Conservation (phyloP, 1,140 invertebrate genomes). For the Medauroidea extradentata region DNA sequence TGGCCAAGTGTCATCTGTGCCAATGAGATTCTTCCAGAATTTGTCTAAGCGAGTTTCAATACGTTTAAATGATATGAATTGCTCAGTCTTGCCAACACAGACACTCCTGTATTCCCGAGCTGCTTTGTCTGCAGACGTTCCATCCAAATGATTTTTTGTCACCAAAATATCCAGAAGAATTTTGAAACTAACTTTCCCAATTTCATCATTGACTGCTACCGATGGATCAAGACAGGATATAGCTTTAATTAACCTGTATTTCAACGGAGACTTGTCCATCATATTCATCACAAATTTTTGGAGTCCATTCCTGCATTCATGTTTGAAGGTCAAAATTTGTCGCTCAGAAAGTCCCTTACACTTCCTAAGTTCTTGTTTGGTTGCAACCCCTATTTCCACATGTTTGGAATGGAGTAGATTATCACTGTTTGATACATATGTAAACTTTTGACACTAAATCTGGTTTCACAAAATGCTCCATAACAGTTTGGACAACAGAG, state of each 20-base stretch:
- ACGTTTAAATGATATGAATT: conserved; percentile 6
- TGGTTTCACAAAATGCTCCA: background rate
- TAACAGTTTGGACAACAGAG: background rate
- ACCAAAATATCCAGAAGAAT: no score
- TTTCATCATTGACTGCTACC: no score
- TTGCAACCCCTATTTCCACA: conserved; percentile 10
- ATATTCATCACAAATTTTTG: conserved; percentile 3
- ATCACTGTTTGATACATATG: background rate
- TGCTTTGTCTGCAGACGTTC: no score
- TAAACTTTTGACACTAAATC: no score
- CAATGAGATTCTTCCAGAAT: conserved; percentile 4
- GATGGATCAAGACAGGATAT: conserved; percentile 12
- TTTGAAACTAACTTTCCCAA: no score
- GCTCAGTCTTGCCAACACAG: background rate
- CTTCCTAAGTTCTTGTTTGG: conserved; percentile 2
- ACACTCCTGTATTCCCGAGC: no score
- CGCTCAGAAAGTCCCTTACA: conserved; percentile 8
- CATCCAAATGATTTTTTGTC: no score
- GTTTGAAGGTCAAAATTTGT: conserved; percentile 7
- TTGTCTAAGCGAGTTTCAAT: conserved; percentile 4
- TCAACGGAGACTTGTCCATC: conserved; percentile 4
- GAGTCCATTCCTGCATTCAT: conserved; percentile 11
- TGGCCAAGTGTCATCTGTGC: background rate
- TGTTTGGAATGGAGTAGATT: background rate
- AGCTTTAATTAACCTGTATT: conserved; percentile 3